phyloP scores from a whole-genome alignment of 1,140 invertebrate species.

The Periplaneta americana region DNA sequence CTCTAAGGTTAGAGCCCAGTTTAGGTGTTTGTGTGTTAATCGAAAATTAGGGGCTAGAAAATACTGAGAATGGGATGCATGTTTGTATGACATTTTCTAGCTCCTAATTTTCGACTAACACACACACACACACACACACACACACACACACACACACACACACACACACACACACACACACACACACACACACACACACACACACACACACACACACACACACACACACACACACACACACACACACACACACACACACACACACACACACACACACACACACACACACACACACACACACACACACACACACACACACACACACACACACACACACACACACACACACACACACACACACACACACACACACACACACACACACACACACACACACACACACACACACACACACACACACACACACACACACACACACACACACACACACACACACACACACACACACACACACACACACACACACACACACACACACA shows the following conservation, averaged over 20 bases:
- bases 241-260: slow-evolving; percentile 21
- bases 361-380: slow-evolving; percentile 21
- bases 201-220: slow-evolving; percentile 21
- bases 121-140: too few species aligned
- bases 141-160: slow-evolving; percentile 23
- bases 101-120: too few species aligned
- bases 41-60: too few species aligned
- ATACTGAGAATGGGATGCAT: too few species aligned
- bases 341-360: slow-evolving; percentile 21
- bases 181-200: slow-evolving; percentile 21
- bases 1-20: too few species aligned
- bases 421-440: background rate
- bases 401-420: slow-evolving; percentile 17
- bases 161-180: slow-evolving; percentile 20
- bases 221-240: slow-evolving; percentile 21
- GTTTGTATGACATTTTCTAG: too few species aligned
- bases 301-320: slow-evolving; percentile 17
- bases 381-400: slow-evolving; percentile 19
- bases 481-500: too few species aligned
- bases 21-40: too few species aligned
- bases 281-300: slow-evolving; percentile 18
- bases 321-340: background rate
- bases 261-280: slow-evolving; percentile 21
- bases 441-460: too few species aligned
- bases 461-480: too few species aligned